A percentile compares a stretch with the other conserved stretches of the same genome.
phyloP scores from a whole-genome alignment of 2,113 vertebrate species.

The Menura novaehollandiae region DNA sequence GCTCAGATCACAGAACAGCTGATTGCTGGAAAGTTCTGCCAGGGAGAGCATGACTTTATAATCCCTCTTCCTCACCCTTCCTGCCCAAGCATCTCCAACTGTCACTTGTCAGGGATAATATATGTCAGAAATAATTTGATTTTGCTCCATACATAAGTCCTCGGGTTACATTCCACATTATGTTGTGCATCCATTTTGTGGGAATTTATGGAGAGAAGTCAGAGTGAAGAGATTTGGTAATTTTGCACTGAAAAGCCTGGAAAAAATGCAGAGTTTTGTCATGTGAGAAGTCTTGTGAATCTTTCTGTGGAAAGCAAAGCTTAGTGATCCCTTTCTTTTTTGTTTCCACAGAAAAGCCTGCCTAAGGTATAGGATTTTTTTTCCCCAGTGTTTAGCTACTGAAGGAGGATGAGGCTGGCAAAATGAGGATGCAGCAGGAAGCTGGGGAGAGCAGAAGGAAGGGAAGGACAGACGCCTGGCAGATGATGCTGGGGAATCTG shows the following conservation, averaged over 20 bases:
- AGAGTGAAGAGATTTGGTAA: background rate
- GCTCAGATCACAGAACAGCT: conserved; percentile 23
- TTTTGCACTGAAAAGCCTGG: background rate
- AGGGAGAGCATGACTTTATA: background rate
- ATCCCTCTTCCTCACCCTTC: background rate
- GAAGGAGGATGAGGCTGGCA: background rate
- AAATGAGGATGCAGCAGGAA: background rate
- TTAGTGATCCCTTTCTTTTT: background rate
- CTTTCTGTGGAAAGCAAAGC: background rate
- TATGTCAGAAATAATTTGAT: conserved; percentile 33
- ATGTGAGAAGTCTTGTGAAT: background rate
- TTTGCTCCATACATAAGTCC: background rate
- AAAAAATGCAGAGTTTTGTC: background rate
- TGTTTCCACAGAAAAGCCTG: background rate
- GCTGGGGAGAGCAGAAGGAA: conserved; percentile 7
- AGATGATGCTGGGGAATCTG: background rate
- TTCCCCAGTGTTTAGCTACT: background rate
- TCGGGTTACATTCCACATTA: background rate
- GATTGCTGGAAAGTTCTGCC: conserved; percentile 32
- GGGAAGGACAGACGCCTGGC: background rate
- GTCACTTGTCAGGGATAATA: conserved; percentile 29
- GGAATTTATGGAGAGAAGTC: background rate
- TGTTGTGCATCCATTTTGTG: background rate
- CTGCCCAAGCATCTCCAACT: background rate
- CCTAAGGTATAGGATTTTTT: background rate